Evolutionary conservation across 1,140 invertebrate species (phyloP).

Genomic region (Orchestia grillus): DNA sequence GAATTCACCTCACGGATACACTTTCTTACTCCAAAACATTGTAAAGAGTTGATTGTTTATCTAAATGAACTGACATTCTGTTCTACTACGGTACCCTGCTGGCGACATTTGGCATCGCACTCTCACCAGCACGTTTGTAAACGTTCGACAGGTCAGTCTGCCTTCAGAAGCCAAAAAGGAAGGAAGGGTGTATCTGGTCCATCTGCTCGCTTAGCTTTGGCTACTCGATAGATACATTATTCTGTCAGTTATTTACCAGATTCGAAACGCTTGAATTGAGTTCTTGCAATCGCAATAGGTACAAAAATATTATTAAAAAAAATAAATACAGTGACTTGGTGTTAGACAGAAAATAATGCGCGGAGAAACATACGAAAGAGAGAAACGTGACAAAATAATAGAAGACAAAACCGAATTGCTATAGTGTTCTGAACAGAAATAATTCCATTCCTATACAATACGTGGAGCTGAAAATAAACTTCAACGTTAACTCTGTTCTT

Average conservation of each 20-base stretch:
- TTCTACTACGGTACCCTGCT: background rate
- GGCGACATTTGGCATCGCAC: conserved; percentile 52
- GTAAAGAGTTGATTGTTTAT: background rate
- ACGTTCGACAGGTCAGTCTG: conserved; percentile 22
- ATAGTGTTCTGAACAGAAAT: too few species aligned
- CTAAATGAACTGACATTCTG: background rate
- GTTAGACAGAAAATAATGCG: background rate
- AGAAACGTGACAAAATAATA: too few species aligned
- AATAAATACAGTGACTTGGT: too few species aligned
- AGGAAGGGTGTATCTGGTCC: conserved; percentile 18
- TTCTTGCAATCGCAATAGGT: too few species aligned
- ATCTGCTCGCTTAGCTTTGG: background rate
- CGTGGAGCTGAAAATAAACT: too few species aligned
- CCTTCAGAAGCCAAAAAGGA: background rate
- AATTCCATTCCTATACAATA: too few species aligned
- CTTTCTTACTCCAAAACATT: background rate
- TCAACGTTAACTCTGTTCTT: too few species aligned
- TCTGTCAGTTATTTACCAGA: background rate
- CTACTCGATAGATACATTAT: background rate
- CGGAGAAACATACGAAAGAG: too few species aligned
- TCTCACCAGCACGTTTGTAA: conserved; percentile 10
- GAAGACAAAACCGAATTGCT: too few species aligned
- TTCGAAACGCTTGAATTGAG: background rate
- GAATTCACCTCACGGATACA: background rate
- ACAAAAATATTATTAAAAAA: too few species aligned